A percentile compares a stretch with the other conserved stretches of the same genome.
phyloP scores from a whole-genome alignment of 2,888 invertebrate genomes.

The Cataglyphis rosenhaueri region DNA sequence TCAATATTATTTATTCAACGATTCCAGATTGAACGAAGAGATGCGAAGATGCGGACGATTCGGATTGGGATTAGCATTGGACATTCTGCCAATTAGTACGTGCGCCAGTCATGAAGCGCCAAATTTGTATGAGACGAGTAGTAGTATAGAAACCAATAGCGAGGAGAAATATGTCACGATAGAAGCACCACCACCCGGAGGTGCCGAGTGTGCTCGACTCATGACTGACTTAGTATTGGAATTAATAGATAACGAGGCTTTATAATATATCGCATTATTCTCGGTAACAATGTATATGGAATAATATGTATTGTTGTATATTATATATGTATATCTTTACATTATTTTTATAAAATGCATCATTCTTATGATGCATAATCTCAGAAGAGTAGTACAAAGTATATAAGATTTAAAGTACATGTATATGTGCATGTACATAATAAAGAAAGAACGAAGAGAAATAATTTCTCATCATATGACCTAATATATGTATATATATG shows the following conservation, averaged over 20 bases:
- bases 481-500: not conserved
- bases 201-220: conserved; percentile 88
- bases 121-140: conserved; percentile 87
- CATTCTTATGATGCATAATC: conserved; percentile 21
- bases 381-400: conserved; percentile 12
- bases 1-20: conserved; percentile 16
- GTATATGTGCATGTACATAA: not conserved
- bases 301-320: conserved; percentile 38
- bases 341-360: conserved; percentile 25
- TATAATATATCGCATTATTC: conserved; percentile 82
- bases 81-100: conserved; percentile 91
- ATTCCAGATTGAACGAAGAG: conserved; percentile 88
- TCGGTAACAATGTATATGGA: conserved; percentile 46
- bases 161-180: conserved; percentile 82
- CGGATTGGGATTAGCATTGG: conserved; percentile 90
- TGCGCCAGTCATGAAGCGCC: conserved; percentile 91
- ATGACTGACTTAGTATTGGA: conserved; percentile 90
- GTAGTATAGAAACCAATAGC: conserved; percentile 75
- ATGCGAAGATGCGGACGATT: conserved; percentile 89
- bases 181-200: conserved; percentile 86
- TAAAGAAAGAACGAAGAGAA: conserved; percentile 6
- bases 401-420: not conserved
- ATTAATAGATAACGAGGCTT: conserved; percentile 88
- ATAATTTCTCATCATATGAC: not conserved
- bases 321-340: conserved; percentile 5